Base-by-base conservation (phyloP, 2,113 vertebrate species). In the Erpornis zantholeuca region DNA sequence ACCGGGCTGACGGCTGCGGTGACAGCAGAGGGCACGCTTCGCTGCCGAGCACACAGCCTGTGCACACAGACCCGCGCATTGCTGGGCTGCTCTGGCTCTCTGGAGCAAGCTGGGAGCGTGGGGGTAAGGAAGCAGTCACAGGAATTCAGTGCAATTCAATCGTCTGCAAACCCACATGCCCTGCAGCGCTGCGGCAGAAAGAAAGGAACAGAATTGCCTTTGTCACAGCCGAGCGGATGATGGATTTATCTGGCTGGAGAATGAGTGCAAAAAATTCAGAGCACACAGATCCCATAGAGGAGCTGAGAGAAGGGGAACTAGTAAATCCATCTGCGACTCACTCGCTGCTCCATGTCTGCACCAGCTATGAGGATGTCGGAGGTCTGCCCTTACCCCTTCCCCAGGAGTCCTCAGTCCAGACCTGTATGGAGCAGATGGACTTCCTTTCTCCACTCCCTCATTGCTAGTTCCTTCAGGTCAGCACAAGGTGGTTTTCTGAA, bases 1-100 rank as follows among this genome's bases (percentile, higher is more conserved):
- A 20, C 14, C 0, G 4, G 11, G 36, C 59, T 49, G 85, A 29
- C 0, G 1, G 80, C 36, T 1, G 12, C 3, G 5, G n/a, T 35
- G 92, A 93, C 96, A 95, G 94, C 93, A 97, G 94, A 96, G 94
- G 96, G 96, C 95, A 93, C 7, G 50, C 88, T 94, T 60, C 8
- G 49, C 90, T 28, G 53, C 88, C 10, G 64, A 75, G 60, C 8
- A 0, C 36, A 27, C 77, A 88, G 91, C 38, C 81, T 33, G 44
- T 2, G 38, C 25, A 1, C 64, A 19, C 71, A 17, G 54, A 9
- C 8, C 54, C 0, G 3, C 33, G 47, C 42, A 18, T 1, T 13
- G 71, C 80, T 7, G 42, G 38, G 0, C 54, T 73, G 68, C 87
- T 73, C 66, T 1, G 63, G n/a, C 7, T 36, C 72, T 40, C 15